phyloP scores from a whole-genome alignment of 2,797 vertebrate species.

The Hydrophis major region DNA sequence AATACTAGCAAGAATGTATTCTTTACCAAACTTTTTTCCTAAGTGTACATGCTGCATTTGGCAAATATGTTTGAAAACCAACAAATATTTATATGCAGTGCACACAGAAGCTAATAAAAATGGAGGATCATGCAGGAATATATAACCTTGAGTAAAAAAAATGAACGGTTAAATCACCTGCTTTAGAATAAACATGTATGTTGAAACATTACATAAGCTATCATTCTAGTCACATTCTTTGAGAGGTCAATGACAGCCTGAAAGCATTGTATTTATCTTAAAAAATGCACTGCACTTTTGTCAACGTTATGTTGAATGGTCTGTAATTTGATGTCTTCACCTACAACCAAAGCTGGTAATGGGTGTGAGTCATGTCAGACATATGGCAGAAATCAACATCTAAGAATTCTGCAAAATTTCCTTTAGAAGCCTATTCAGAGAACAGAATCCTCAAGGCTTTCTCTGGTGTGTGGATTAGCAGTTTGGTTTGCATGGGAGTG shows the following conservation, averaged over 20 bases:
- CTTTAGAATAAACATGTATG: rapidly evolving
- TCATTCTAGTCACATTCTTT: background rate
- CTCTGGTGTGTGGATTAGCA: background rate
- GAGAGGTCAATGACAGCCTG: background rate
- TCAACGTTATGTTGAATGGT: background rate
- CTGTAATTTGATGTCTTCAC: background rate
- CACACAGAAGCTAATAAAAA: background rate
- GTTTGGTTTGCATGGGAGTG: background rate
- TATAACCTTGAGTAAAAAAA: background rate
- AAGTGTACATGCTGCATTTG: background rate
- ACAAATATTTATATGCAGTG: background rate
- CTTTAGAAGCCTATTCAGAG: background rate
- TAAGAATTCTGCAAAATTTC: background rate
- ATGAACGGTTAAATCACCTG: background rate
- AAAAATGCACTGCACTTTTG: background rate
- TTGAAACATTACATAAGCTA: background rate
- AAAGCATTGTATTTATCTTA: rapidly evolving
- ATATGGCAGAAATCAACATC: background rate
- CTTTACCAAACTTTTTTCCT: background rate
- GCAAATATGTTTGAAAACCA: background rate
- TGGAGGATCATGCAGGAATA: background rate
- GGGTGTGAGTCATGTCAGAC: background rate
- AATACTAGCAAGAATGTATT: background rate
- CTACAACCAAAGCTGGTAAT: background rate
- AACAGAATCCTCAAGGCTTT: slow-evolving; percentile 35